Conservation (phyloP, 2,113 vertebrate genomes). For the Archocentrus centrarchus region DNA sequence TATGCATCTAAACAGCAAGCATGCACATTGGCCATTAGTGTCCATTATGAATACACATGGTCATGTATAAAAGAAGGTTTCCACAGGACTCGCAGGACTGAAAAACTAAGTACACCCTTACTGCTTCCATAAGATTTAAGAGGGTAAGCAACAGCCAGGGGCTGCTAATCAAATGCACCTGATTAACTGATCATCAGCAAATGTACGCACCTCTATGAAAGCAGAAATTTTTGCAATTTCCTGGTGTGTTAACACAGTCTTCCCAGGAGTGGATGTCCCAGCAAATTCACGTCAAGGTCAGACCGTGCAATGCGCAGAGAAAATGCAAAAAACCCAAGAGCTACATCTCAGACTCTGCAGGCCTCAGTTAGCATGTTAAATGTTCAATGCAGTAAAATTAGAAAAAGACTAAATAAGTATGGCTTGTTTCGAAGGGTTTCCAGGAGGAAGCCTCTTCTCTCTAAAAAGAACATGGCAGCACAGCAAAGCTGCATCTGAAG, state of each 20-base stretch:
- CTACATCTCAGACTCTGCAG: not conserved
- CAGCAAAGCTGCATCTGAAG: not conserved
- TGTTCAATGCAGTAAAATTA: not conserved
- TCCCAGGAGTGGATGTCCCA: not conserved
- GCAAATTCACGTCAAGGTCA: not conserved
- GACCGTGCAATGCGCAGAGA: not conserved
- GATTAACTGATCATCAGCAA: not conserved
- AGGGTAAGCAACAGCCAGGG: not conserved
- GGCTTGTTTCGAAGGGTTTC: not conserved
- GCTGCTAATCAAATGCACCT: not conserved
- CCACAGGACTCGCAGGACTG: not conserved
- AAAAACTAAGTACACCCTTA: not conserved
- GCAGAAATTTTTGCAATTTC: not conserved
- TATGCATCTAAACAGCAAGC: not conserved
- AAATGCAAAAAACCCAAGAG: not conserved
- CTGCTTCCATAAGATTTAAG: not conserved
- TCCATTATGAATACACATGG: not conserved
- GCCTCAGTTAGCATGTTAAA: not conserved
- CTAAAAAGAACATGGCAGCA: not conserved
- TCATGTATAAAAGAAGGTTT: not conserved
- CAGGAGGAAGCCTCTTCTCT: not conserved
- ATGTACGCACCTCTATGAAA: not conserved
- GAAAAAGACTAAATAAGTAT: not conserved
- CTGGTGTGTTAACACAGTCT: not conserved
- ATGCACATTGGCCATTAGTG: not conserved